A percentile compares a stretch with the other conserved stretches of the same genome.
phyloP scores from a whole-genome alignment of 2,888 invertebrate species.

The Adela reaumurella region DNA sequence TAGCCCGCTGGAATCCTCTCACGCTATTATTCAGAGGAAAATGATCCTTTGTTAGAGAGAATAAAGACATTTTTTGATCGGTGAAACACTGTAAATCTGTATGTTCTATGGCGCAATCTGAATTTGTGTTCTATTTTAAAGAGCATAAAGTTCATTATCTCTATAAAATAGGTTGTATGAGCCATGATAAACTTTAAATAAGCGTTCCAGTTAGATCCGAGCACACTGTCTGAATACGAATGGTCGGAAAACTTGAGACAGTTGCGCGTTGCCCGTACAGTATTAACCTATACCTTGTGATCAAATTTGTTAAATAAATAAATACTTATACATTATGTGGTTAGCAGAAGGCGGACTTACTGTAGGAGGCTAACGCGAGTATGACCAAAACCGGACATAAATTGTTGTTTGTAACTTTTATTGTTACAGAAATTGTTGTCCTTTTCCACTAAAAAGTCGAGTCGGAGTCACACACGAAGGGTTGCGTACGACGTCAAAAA shows the following conservation, averaged over 20 bases:
- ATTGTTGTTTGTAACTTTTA: no score
- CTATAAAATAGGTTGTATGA: background rate
- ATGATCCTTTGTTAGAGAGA: background rate
- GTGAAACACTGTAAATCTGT: background rate
- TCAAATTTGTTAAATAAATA: no score
- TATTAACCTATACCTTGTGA: no score
- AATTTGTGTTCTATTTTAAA: background rate
- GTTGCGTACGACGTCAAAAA: no score
- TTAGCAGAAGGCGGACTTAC: no score
- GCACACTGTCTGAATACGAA: background rate
- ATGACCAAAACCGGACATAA: no score
- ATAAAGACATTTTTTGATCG: background rate
- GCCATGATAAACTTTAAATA: background rate
- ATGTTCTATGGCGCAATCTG: background rate
- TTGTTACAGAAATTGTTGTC: no score
- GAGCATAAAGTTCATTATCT: background rate
- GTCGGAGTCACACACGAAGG: no score
- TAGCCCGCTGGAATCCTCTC: constrained; percentile 35
- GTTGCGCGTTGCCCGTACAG: no score
- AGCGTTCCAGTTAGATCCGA: background rate
- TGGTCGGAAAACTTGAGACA: background rate
- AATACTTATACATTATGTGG: no score
- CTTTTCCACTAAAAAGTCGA: no score
- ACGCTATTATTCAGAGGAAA: background rate
- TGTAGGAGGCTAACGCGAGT: no score